Evolutionary conservation across 2,888 invertebrate genomes (phyloP).

Genomic region (Eustalomyia histrio): DNA sequence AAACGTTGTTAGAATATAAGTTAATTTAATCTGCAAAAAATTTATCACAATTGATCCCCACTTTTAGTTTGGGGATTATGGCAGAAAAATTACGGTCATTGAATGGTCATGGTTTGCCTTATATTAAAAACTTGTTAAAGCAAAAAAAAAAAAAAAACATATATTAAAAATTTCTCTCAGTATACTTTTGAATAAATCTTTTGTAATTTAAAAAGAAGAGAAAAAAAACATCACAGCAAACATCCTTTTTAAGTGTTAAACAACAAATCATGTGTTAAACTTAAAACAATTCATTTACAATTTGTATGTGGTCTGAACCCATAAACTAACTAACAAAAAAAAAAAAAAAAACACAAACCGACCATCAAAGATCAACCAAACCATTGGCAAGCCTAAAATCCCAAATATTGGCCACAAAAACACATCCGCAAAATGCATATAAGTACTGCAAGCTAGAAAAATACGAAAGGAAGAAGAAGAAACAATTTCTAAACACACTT

Average conservation of each 20-base stretch:
- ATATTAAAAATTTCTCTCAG: background rate
- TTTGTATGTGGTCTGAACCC: constrained; percentile 57
- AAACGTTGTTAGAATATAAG: too few relatives aligned
- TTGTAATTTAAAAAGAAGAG: background rate
- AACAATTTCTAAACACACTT: constrained; percentile 40
- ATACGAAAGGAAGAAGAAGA: constrained; percentile 27
- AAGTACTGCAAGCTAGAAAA: constrained; percentile 21
- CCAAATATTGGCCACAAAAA: constrained; percentile 79
- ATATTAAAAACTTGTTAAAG: too few relatives aligned
- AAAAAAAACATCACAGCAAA: constrained; percentile 10
- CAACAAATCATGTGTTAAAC: constrained; percentile 63
- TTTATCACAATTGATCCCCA: too few relatives aligned
- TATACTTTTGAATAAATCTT: background rate
- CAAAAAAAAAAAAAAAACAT: too few relatives aligned
- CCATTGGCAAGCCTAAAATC: constrained; percentile 68
- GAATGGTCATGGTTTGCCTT: too few relatives aligned
- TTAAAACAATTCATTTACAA: constrained; percentile 65
- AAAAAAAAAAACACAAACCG: background rate
- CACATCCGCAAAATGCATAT: constrained; percentile 76
- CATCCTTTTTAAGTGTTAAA: constrained; percentile 34
- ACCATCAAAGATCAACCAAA: constrained; percentile 51
- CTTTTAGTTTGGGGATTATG: too few relatives aligned
- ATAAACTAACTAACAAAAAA: too few relatives aligned
- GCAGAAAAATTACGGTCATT: too few relatives aligned
- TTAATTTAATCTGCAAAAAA: too few relatives aligned